Percentiles rank a stretch among this genome's conserved stretches.
phyloP scores from a whole-genome alignment of 1,140 invertebrate species.

The Cydia splendana region DNA sequence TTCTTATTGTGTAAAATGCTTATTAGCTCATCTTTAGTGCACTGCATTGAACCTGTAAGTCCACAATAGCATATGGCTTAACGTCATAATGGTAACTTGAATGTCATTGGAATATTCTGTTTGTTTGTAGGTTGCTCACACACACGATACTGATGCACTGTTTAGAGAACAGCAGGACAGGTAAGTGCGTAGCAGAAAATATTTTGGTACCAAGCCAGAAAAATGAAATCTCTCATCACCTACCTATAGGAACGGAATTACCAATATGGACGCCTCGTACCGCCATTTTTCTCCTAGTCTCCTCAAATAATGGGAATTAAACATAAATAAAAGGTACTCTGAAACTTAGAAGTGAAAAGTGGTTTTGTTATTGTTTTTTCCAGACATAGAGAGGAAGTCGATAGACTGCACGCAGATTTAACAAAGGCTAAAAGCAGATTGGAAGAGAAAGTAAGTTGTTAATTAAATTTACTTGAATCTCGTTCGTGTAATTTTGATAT shows the following conservation, averaged over 20 bases:
- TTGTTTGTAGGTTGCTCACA: slow-evolving; percentile 62
- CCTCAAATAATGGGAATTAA: no score
- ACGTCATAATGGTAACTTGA: no score
- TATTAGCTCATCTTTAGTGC: no score
- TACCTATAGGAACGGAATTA: no score
- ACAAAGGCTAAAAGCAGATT: slow-evolving; percentile 70
- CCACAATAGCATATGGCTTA: no score
- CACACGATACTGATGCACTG: slow-evolving; percentile 72
- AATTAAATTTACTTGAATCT: neutral
- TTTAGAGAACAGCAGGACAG: slow-evolving; percentile 77
- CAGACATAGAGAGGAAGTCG: slow-evolving; percentile 74
- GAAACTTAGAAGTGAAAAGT: no score
- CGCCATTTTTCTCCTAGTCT: no score
- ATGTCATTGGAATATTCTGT: slow-evolving; percentile 12
- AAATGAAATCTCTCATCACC: neutral
- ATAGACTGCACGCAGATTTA: slow-evolving; percentile 74
- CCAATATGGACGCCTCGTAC: no score
- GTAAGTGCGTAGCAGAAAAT: slow-evolving; percentile 45
- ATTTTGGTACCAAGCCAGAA: slow-evolving; percentile 18
- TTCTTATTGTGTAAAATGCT: no score
- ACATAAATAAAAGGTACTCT: no score
- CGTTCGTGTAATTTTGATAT: neutral
- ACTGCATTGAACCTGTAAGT: no score
- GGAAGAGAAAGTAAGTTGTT: slow-evolving; percentile 68
- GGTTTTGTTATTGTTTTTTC: slow-evolving; percentile 41